Percentiles rank a stretch among this genome's conserved stretches.
Conservation (phyloP, 2,888 invertebrate genomes). For the Trissolcus brochymenae region DNA sequence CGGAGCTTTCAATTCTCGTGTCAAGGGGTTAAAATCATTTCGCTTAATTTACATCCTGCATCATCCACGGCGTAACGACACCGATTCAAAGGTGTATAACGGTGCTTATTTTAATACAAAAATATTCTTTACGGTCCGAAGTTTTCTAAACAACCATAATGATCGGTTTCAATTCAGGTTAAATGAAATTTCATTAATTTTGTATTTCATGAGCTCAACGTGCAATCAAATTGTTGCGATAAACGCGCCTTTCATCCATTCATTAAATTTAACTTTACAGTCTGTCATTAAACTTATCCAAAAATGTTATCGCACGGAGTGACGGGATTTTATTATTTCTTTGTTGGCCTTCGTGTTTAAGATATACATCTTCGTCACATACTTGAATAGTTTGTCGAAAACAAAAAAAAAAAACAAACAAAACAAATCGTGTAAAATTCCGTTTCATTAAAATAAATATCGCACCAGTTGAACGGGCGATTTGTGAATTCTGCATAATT, state of each 20-base stretch:
- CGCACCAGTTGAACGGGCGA: neutral
- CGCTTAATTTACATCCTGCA: slow-evolving; percentile 49
- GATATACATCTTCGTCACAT: neutral
- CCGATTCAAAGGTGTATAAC: slow-evolving; percentile 29
- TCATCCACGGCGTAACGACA: slow-evolving; percentile 7
- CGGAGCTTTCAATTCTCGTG: slow-evolving; percentile 37
- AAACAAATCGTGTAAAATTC: neutral
- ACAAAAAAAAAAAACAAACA: neutral
- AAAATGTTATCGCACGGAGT: too few species aligned
- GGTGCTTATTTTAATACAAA: slow-evolving; percentile 29
- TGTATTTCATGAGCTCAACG: neutral
- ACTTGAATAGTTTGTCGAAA: neutral
- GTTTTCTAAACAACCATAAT: slow-evolving; percentile 1
- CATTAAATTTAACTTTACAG: too few species aligned
- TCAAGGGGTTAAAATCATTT: slow-evolving; percentile 51
- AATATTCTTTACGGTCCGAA: neutral
- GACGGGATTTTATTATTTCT: neutral
- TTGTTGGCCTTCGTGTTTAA: neutral
- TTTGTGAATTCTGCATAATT: neutral
- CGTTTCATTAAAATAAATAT: neutral
- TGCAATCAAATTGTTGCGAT: neutral
- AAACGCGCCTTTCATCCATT: too few species aligned
- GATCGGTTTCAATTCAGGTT: neutral
- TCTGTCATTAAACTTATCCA: too few species aligned
- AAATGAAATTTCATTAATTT: neutral